A percentile compares a stretch with the other conserved stretches of the same genome.
Evolutionary conservation across 2,797 vertebrate species (phyloP).

Genomic region (Ispidina lecontei): DNA sequence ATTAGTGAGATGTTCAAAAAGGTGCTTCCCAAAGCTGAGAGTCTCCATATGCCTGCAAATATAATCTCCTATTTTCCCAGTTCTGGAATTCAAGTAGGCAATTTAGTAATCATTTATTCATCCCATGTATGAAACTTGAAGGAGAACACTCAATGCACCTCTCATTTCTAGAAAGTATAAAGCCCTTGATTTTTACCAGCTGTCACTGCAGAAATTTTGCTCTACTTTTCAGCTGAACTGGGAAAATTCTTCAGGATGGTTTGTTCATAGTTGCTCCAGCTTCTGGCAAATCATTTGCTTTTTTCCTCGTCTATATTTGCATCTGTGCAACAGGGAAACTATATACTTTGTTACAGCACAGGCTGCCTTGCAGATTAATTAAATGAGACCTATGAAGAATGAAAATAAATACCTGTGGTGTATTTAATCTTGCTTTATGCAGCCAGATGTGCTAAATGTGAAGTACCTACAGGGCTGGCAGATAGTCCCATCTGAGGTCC

Average conservation of each 20-base stretch:
- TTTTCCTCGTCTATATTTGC: background rate
- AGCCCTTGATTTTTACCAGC: background rate
- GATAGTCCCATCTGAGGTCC: background rate
- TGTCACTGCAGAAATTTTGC: conserved; percentile 3
- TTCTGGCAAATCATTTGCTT: background rate
- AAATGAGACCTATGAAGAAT: background rate
- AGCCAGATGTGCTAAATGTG: background rate
- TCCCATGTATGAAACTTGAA: background rate
- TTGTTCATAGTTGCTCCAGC: background rate
- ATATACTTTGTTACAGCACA: background rate
- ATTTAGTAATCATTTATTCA: background rate
- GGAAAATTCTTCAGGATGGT: background rate
- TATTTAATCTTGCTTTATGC: background rate
- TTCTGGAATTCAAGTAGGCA: background rate
- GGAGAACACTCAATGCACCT: background rate
- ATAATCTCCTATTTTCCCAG: background rate
- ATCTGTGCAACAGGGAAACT: background rate
- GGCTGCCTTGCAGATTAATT: background rate
- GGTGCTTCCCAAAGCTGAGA: background rate
- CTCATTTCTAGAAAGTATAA: background rate
- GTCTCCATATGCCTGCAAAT: background rate
- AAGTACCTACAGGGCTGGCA: background rate
- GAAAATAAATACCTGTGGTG: background rate
- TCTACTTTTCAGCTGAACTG: background rate
- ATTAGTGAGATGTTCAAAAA: background rate